Evolutionary conservation across 2,888 invertebrate species (phyloP).

Genomic region (Augiades crinisus): DNA sequence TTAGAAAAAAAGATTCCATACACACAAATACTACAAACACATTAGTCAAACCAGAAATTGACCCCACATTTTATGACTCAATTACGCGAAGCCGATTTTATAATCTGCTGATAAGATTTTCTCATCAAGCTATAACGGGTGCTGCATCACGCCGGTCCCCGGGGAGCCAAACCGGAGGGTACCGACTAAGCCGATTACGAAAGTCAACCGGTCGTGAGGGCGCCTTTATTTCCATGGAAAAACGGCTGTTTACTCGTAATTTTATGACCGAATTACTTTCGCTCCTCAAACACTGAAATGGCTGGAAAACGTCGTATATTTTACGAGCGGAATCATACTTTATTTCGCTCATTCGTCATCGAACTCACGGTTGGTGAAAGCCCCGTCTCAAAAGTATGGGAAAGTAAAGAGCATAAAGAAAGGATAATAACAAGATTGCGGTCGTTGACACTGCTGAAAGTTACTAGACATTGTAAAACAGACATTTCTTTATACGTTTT

Average conservation of each 20-base stretch:
- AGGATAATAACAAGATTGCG: slow-evolving; percentile 5
- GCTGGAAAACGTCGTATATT: slow-evolving; percentile 68
- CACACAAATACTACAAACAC: slow-evolving; percentile 10
- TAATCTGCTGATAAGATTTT: slow-evolving; percentile 75
- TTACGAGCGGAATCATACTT: slow-evolving; percentile 67
- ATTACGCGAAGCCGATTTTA: slow-evolving; percentile 76
- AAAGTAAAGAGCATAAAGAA: slow-evolving; percentile 12
- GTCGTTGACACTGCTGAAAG: background rate
- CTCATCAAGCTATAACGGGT: slow-evolving; percentile 72
- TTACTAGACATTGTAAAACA: background rate
- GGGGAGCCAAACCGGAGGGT: slow-evolving; percentile 55
- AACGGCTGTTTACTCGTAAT: slow-evolving; percentile 79
- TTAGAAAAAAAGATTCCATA: background rate
- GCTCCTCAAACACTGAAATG: slow-evolving; percentile 72
- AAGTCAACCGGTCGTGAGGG: slow-evolving; percentile 67
- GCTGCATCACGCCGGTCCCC: slow-evolving; percentile 62
- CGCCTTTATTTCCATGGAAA: slow-evolving; percentile 73
- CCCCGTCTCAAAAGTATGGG: slow-evolving; percentile 26
- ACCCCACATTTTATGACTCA: slow-evolving; percentile 62
- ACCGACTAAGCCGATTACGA: slow-evolving; percentile 75
- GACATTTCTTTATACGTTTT: background rate
- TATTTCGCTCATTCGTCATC: slow-evolving; percentile 65
- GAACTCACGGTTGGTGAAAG: slow-evolving; percentile 33
- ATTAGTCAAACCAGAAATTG: slow-evolving; percentile 33
- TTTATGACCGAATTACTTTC: slow-evolving; percentile 77